Conservation (phyloP, 2,888 invertebrate genomes). For the Acrobasis suavella region DNA sequence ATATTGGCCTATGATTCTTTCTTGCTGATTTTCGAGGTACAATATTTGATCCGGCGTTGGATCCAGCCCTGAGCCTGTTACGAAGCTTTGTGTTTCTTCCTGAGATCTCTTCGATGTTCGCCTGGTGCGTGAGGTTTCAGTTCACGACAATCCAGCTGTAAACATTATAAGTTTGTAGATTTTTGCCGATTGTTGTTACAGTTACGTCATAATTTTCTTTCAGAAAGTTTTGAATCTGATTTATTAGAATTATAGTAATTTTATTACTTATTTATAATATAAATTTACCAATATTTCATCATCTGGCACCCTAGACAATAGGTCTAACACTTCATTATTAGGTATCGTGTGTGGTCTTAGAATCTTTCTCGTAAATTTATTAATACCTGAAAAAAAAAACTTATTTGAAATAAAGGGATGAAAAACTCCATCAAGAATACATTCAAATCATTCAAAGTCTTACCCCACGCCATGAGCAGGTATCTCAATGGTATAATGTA, state of each 20-base stretch:
- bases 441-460: slow-evolving; percentile 39
- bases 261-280: slow-evolving; percentile 1
- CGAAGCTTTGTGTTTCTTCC: slow-evolving; percentile 87
- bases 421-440: neutral
- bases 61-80: slow-evolving; percentile 66
- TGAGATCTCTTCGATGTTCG: slow-evolving; percentile 81
- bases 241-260: too few species aligned
- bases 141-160: slow-evolving; percentile 86
- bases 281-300: slow-evolving; percentile 93
- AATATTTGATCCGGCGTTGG: slow-evolving; percentile 50
- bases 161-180: slow-evolving; percentile 30
- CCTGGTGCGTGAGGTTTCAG: slow-evolving; percentile 84
- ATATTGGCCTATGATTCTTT: slow-evolving; percentile 29
- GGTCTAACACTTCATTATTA: slow-evolving; percentile 98
- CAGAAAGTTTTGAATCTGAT: neutral
- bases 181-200: neutral
- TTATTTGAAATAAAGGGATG: neutral
- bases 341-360: slow-evolving; percentile 96
- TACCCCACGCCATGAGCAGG: slow-evolving; percentile 95
- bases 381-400: slow-evolving; percentile 77
- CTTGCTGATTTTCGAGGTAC: slow-evolving; percentile 42
- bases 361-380: slow-evolving; percentile 97
- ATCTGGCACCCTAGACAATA: slow-evolving; percentile 96
- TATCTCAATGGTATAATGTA: slow-evolving; percentile 95
- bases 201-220: neutral